These are phyloP conservation scores for Eupithecia exiguata DNA, from an alignment of 2,888 invertebrate genomes.

Conservation along the genomic window DNA sequence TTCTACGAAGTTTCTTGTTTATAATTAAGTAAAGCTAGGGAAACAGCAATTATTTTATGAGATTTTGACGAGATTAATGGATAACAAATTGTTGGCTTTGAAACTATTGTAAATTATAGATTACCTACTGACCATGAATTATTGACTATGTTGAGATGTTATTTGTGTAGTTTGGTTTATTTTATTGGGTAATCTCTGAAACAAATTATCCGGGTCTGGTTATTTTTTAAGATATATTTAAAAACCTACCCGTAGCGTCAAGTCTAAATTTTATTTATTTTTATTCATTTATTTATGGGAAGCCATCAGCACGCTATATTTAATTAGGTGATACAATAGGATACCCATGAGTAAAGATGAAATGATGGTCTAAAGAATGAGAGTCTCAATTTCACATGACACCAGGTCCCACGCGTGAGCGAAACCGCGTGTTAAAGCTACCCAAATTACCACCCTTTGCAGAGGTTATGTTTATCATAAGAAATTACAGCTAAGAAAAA, in stretches of 20 bases:
- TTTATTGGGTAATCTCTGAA: too few species aligned
- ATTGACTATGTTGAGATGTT: neutral
- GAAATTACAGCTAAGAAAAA: neutral
- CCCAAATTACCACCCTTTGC: neutral
- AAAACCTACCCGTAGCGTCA: neutral
- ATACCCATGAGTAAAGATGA: too few species aligned
- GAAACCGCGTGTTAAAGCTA: neutral
- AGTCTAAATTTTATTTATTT: too few species aligned
- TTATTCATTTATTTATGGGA: too few species aligned
- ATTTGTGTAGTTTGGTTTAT: neutral
- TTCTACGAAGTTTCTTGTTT: constrained; percentile 13
- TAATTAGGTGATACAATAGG: too few species aligned
- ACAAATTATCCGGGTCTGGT: neutral
- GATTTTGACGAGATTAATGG: neutral
- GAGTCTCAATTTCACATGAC: neutral
- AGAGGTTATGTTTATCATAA: neutral
- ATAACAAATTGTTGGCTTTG: neutral
- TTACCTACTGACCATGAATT: neutral
- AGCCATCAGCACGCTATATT: too few species aligned
- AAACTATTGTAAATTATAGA: neutral
- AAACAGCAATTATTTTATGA: neutral
- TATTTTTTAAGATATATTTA: neutral
- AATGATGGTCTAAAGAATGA: too few species aligned
- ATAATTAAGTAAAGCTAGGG: neutral
- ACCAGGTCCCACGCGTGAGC: neutral